Percentiles rank a stretch among this genome's conserved stretches.
Conservation (phyloP, 2,797 vertebrate species). For the Acipenser oxyrinchus region DNA sequence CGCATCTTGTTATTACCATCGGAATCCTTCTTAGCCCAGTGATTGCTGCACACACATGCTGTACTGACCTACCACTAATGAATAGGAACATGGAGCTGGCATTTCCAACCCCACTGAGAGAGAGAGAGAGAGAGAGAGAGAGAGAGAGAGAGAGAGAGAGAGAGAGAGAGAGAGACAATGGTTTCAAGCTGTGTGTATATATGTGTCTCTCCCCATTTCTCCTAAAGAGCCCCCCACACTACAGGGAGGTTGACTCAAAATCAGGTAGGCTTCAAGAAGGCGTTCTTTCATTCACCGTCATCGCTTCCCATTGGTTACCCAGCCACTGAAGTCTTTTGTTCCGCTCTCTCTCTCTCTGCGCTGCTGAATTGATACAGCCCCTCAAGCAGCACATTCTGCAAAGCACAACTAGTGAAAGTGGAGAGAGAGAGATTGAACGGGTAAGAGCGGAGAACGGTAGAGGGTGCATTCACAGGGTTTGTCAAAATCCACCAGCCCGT, state of each 20-base stretch:
- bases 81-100: not conserved
- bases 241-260: conserved; percentile 52
- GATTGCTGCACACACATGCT: not conserved
- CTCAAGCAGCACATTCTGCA: conserved; percentile 54
- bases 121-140: not conserved
- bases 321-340: conserved; percentile 42
- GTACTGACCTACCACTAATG: not conserved
- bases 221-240: conserved; percentile 54
- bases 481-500: not conserved
- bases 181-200: conserved; percentile 65
- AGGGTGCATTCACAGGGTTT: conserved; percentile 21
- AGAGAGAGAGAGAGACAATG: conserved; percentile 47
- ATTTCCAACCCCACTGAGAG: not conserved
- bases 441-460: conserved; percentile 27
- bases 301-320: conserved; percentile 40
- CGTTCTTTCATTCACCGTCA: conserved; percentile 29
- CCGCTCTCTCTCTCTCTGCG: conserved; percentile 37
- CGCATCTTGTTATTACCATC: conserved; percentile 11
- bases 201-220: conserved; percentile 46
- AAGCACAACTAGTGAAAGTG: conserved; percentile 38
- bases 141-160: not conserved
- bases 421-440: conserved; percentile 29
- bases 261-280: conserved; percentile 54
- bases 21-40: conserved; percentile 13
- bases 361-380: conserved; percentile 56